Base-by-base conservation (phyloP, 2,797 vertebrate genomes). In the Cephalopachus bancanus region DNA sequence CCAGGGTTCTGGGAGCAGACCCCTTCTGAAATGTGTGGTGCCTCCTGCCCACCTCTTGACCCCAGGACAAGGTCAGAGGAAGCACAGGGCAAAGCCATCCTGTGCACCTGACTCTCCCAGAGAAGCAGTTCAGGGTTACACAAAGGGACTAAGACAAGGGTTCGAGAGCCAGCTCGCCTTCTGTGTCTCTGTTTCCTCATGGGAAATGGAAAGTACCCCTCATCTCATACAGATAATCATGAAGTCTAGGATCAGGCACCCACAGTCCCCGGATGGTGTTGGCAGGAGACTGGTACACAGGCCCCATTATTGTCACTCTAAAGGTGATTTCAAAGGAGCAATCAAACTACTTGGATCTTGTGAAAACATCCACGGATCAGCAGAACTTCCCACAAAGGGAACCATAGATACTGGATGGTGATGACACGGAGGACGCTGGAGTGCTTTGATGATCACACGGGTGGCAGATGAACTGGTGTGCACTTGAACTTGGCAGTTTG, bases 41-140 rank as follows among this genome's bases (percentile, higher is more conserved):
- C 22, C 2, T 65, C 51, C 44, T 8, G 22, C 17, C 64, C 57
- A 20, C 37, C 33, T 2, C 3, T 12, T 74, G 51, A 26, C 59
- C 14, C 62, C 65, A 17, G 59, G 7, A 51, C 3, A 3, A 24
- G 76, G 64, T 72, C 59, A 20, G 78, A 76, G 12, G 75, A n/a
- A 3, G 44, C 59, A 1, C 0, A 0, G 8, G 49, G 19, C 24
- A 9, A 11, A 59, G 72, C 72, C 0, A 5, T 4, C 24, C 16
- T 14, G 17, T 0, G 0, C 0, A 0, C 37, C 19, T 12, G 10
- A 2, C 20, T 19, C 49, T 5, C 0, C 7, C 22, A 53, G 37
- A 37, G 37, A 37, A 37, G 37, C 37, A 22, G 26, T n/a, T 44
- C 7, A 0, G 1, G 4, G 55, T 33, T 55, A 10, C 26, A 16